phyloP scores from a whole-genome alignment of 2,888 invertebrate species.

The Drosophila paramelanica region DNA sequence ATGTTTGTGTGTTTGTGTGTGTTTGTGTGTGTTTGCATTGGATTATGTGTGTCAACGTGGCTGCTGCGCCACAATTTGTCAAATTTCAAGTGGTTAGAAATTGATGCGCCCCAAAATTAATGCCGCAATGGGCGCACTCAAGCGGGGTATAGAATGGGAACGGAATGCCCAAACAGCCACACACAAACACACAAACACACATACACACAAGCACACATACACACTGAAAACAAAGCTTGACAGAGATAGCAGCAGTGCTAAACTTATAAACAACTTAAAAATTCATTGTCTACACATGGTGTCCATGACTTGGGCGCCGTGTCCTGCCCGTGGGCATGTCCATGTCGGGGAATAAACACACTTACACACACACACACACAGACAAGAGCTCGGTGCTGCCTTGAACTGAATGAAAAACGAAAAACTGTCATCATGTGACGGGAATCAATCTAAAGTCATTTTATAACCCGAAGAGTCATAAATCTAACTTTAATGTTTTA shows the following conservation, averaged over 20 bases:
- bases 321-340: slow-evolving; percentile 43
- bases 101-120: slow-evolving; percentile 66
- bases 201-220: slow-evolving; percentile 1
- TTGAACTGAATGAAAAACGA: slow-evolving; percentile 62
- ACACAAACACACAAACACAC: not conserved
- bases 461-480: slow-evolving; percentile 84
- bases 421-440: slow-evolving; percentile 83
- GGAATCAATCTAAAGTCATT: slow-evolving; percentile 84
- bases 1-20: slow-evolving; percentile 1
- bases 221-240: not conserved
- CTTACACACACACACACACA: slow-evolving; percentile 7
- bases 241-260: slow-evolving; percentile 10
- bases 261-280: slow-evolving; percentile 81
- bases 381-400: slow-evolving; percentile 22
- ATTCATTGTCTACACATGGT: slow-evolving; percentile 82
- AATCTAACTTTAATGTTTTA: slow-evolving; percentile 83
- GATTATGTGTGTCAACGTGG: slow-evolving; percentile 55
- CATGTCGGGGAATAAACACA: slow-evolving; percentile 36
- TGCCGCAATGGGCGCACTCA: slow-evolving; percentile 29
- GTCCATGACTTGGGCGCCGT: slow-evolving; percentile 44
- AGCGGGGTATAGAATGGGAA: slow-evolving; percentile 1
- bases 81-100: slow-evolving; percentile 74
- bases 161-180: not conserved
- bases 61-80: slow-evolving; percentile 70
- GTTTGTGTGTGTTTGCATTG: slow-evolving; percentile 4